A percentile compares a stretch with the other conserved stretches of the same genome.
Evolutionary conservation across 2,888 invertebrate species (phyloP).

Genomic region (Automeris io): DNA sequence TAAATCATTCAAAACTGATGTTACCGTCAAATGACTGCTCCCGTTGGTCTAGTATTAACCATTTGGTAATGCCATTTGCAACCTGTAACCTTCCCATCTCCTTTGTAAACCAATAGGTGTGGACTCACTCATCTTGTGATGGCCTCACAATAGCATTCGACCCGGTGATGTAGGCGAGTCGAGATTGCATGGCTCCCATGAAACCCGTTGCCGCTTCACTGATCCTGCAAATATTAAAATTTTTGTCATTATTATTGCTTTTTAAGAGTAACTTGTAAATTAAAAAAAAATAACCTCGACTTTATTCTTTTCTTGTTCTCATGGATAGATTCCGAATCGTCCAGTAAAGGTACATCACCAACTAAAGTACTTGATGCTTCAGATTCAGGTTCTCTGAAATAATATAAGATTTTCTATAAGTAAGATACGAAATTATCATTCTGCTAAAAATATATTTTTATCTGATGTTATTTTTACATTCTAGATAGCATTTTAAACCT

Average conservation of each 20-base stretch:
- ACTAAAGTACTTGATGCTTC: constrained; percentile 63
- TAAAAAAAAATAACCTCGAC: constrained; percentile 65
- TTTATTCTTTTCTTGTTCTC: constrained; percentile 61
- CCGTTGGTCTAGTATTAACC: too few species aligned
- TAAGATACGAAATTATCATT: too few species aligned
- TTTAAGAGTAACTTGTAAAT: too few species aligned
- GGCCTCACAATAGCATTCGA: constrained; percentile 60
- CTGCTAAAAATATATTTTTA: too few species aligned
- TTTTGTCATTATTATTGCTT: too few species aligned
- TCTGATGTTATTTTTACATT: too few species aligned
- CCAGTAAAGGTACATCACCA: constrained; percentile 56
- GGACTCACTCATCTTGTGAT: constrained; percentile 62
- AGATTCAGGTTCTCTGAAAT: constrained; percentile 52
- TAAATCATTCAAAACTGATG: too few species aligned
- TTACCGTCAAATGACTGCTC: too few species aligned
- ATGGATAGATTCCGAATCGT: constrained; percentile 40
- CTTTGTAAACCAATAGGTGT: background rate
- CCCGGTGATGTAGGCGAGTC: constrained; percentile 76
- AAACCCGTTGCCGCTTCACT: constrained; percentile 75
- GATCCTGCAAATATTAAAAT: too few species aligned
- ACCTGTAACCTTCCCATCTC: too few species aligned
- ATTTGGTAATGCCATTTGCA: too few species aligned
- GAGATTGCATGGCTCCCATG: constrained; percentile 77
- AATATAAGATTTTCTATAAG: background rate
- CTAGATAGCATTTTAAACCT: too few species aligned